Evolutionary conservation across 1,140 invertebrate genomes (phyloP).

Genomic region (Adoxophyes honmai): DNA sequence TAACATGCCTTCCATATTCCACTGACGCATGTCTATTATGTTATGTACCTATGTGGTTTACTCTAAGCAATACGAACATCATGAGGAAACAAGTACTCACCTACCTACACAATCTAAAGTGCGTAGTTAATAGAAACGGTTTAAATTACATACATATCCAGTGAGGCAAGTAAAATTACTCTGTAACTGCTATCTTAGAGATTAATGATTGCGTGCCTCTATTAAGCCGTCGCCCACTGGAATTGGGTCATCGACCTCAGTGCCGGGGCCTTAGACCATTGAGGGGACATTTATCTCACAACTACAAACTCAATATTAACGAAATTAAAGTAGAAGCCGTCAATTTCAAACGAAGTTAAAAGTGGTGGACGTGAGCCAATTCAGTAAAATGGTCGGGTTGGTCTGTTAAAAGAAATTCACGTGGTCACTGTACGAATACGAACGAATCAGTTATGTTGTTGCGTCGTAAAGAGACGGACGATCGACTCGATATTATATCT

Average conservation of each 20-base stretch:
- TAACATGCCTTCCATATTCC: too few species aligned
- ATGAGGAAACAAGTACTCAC: slow-evolving; percentile 1
- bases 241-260: slow-evolving; percentile 29
- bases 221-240: slow-evolving; percentile 29
- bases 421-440: too few species aligned
- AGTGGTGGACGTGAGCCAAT: too few species aligned
- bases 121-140: neutral
- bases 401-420: too few species aligned
- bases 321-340: too few species aligned
- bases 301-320: neutral
- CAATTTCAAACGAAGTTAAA: too few species aligned
- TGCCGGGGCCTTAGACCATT: slow-evolving; percentile 20
- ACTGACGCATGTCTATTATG: too few species aligned
- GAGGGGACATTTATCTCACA: slow-evolving; percentile 10
- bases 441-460: too few species aligned
- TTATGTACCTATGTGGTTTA: too few species aligned
- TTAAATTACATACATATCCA: slow-evolving; percentile 3
- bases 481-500: too few species aligned
- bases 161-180: slow-evolving; percentile 15
- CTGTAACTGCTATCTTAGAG: slow-evolving; percentile 25
- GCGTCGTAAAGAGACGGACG: too few species aligned
- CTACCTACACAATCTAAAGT: slow-evolving; percentile 9
- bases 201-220: slow-evolving; percentile 28
- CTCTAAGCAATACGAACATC: neutral
- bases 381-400: too few species aligned